A percentile compares a stretch with the other conserved stretches of the same genome.
Evolutionary conservation across 2,797 vertebrate genomes (phyloP).

Genomic region (Coccyzus lansbergi): DNA sequence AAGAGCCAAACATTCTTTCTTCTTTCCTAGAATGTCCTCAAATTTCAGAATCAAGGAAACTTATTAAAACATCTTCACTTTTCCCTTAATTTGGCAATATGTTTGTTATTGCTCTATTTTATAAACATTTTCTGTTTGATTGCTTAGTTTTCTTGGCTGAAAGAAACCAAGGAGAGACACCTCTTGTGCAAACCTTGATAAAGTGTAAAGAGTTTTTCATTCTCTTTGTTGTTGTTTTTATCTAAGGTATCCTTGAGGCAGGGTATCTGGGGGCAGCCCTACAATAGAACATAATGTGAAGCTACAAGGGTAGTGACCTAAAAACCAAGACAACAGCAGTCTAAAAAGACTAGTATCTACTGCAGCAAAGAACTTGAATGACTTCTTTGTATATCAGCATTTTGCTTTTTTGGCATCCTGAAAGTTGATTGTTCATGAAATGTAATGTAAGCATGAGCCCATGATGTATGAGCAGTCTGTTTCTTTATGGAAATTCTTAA

Average conservation of each 20-base stretch:
- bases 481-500: not conserved
- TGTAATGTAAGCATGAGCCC: not conserved
- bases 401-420: not conserved
- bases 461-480: not conserved
- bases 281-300: not conserved
- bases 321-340: not conserved
- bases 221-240: not conserved
- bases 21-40: conserved; percentile 35
- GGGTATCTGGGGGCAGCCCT: not conserved
- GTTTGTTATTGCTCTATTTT: conserved; percentile 41
- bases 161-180: not conserved
- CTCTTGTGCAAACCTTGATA: not conserved
- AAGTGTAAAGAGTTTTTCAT: not conserved
- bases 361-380: not conserved
- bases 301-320: not conserved
- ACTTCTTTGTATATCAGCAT: not conserved
- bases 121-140: not conserved
- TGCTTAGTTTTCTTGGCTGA: not conserved
- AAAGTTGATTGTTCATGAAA: not conserved
- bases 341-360: not conserved
- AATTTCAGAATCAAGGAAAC: conserved; percentile 68
- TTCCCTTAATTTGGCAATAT: conserved; percentile 47
- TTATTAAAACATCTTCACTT: conserved; percentile 56
- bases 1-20: not conserved
- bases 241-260: not conserved